Evolutionary conservation across 2,797 vertebrate genomes (phyloP).

Genomic region (Enteromius radiatus): DNA sequence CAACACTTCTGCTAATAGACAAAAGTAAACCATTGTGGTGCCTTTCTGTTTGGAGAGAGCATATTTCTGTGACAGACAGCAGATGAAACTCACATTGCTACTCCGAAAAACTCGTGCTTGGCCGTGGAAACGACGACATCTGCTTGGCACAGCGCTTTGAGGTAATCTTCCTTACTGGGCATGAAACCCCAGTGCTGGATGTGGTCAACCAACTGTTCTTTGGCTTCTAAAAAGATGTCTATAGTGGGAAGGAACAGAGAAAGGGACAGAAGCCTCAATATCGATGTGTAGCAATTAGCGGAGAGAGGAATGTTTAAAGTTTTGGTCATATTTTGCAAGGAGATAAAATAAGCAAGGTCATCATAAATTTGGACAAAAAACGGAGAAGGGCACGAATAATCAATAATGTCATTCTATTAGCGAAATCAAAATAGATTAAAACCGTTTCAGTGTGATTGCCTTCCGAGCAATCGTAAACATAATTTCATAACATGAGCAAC

Average conservation of each 20-base stretch:
- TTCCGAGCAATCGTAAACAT: conserved; percentile 70
- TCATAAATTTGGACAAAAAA: conserved; percentile 61
- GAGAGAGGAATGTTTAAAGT: conserved; percentile 55
- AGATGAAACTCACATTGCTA: conserved; percentile 90
- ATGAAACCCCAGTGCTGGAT: conserved; percentile 92
- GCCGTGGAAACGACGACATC: conserved; percentile 96
- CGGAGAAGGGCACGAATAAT: conserved; percentile 66
- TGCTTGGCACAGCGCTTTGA: conserved; percentile 84
- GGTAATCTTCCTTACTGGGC: conserved; percentile 87
- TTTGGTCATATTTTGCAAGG: conserved; percentile 40
- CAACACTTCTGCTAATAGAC: background rate
- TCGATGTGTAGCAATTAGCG: conserved; percentile 43
- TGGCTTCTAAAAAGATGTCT: conserved; percentile 89
- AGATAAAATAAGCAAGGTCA: conserved; percentile 56
- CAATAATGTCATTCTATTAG: conserved; percentile 73
- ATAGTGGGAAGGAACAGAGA: conserved; percentile 64
- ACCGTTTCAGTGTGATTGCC: conserved; percentile 75
- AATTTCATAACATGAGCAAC: conserved; percentile 67
- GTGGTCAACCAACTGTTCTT: conserved; percentile 77
- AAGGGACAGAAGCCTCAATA: conserved; percentile 44
- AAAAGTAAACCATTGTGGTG: conserved; percentile 16
- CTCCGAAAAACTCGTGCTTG: conserved; percentile 97
- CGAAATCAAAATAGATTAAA: conserved; percentile 74
- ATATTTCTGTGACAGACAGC: conserved; percentile 55
- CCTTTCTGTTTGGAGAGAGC: conserved; percentile 36